Base-by-base conservation (phyloP, 2,888 invertebrate species). In the Lithophane ornitopus region DNA sequence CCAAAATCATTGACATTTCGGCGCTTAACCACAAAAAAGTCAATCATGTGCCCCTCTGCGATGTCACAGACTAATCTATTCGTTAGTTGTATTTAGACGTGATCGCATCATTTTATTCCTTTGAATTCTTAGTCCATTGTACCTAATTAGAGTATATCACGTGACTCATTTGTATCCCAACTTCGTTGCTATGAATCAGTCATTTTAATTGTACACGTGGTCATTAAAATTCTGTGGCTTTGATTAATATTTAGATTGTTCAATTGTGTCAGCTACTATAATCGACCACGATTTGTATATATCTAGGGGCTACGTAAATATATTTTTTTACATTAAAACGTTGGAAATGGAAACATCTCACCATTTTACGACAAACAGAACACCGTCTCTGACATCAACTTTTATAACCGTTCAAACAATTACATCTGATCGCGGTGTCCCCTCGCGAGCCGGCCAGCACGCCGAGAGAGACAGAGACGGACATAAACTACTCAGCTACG, bases 331-430 rank as follows among this genome's bases (percentile, higher is more conserved):
- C 88, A 91, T 90, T 88, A 91, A 91, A 91, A 90, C 89, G 85
- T 88, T 90, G 88, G 88, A 91, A 93, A 92, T 93, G 92, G 91
- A 92, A 93, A 92, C 94, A 94, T 94, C 94, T 94, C 93, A 91
- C 91, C 89, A 89, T 94, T 96, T 96, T 94, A 96, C 94, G 95
- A 96, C 95, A 95, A 95, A 95, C 95, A 94, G 95, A 95, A 94
- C 93, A 94, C 94, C 93, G 95, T 92, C 94, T 92, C 93, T 93
- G 94, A 95, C 96, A 96, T 95, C 95, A 93, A 95, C 94, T 96
- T 96, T 96, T 96, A 96, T 95, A 96, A 95, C 96, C 95, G 93
- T 95, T 95, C 95, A 94, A 95, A 96, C 96, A 96, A 96, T 96
- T 96, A 96, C 95, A 93, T 94, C 95, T 95, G 95, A 96, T 95